A percentile compares a stretch with the other conserved stretches of the same genome.
Conservation (phyloP, 2,888 invertebrate genomes). For the Pachycephus smyrnensis region DNA sequence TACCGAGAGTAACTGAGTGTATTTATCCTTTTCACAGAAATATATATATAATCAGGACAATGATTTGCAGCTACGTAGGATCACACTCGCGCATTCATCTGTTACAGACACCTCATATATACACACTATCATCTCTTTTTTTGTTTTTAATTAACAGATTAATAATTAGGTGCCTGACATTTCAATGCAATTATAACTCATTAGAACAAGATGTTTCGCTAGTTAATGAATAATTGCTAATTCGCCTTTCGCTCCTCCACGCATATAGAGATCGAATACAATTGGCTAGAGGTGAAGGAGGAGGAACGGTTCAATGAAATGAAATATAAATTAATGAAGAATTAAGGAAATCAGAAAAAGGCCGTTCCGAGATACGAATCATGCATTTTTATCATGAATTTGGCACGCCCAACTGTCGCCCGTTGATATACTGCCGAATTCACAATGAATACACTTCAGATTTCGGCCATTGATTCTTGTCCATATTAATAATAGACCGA, state of each 20-base stretch:
- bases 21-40: constrained; percentile 5
- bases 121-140: constrained; percentile 5
- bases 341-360: neutral
- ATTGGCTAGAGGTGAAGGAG: neutral
- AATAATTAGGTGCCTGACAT: neutral
- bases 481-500: neutral
- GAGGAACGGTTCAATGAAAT: neutral
- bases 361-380: neutral
- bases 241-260: neutral
- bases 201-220: neutral
- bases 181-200: neutral
- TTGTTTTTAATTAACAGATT: neutral
- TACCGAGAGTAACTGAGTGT: constrained; percentile 9
- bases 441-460: neutral
- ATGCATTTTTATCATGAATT: neutral
- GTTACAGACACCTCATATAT: constrained; percentile 20
- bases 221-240: neutral
- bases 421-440: neutral
- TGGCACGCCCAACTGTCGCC: neutral
- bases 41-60: constrained; percentile 13
- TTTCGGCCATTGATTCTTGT: neutral
- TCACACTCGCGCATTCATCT: constrained; percentile 17
- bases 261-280: neutral
- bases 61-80: constrained; percentile 19
- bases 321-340: neutral